Evolutionary conservation across 2,797 vertebrate species (phyloP), one percentile per base, ranked within the genome.

Genomic region (Sciaenops ocellatus): DNA sequence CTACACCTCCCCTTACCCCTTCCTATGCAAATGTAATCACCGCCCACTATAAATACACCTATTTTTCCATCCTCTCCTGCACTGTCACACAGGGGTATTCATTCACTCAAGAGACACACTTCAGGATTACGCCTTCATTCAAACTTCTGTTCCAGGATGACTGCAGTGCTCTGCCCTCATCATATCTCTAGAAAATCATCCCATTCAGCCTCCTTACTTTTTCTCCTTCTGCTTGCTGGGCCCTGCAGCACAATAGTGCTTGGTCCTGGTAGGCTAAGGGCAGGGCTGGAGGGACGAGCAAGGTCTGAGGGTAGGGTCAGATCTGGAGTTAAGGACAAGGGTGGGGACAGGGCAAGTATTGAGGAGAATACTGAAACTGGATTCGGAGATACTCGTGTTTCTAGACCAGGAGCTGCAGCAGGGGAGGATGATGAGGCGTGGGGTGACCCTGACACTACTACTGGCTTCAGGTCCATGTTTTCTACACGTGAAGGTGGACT

Each of bases 1-100:
- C 78, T 63, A 85, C 75, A 70, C 90, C 90, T 83, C 89, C 94
- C 90, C 86, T 85, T 62, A 82, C 72, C 83, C 87, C 55, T 84
- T 88, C 80, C 86, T 84, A 91, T 93, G 91, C 89, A 93, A 92
- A 86, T 92, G 83, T 74, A 77, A 88, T 89, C 87, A 86, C 88
- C 80, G 68, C 80, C 89, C 87, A 85, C 90, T 95, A 95, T 96
- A 96, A 95, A 95, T 90, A 86, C 92, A 94, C 89, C 90, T 87
- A 92, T 91, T 75, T 83, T 84, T 54, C 69, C 79, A 79, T 73
- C 63, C 85, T 87, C 76, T 74, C 57, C 59, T 81, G 71, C 85
- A 84, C 64, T 87, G 82, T 73, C 63, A 88, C 70, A 86, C 69
- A 72, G 75, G 76, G 51, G 62, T 66, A 61, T 73, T 83, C 59